phyloP scores from a whole-genome alignment of 2,797 vertebrate species.

The Fundulus diaphanus region DNA sequence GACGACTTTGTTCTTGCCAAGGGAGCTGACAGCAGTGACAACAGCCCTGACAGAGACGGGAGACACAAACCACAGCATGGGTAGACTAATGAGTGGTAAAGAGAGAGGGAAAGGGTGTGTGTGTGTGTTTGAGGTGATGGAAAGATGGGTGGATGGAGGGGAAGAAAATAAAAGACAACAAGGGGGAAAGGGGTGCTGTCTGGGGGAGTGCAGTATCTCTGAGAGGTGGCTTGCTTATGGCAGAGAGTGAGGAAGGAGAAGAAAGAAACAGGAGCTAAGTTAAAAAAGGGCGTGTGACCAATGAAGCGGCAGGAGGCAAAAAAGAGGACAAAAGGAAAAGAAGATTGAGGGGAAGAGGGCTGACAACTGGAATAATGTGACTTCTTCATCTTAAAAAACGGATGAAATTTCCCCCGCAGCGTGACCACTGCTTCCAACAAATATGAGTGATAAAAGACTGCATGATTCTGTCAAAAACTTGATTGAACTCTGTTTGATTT shows the following conservation, averaged over 20 bases:
- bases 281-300: slow-evolving; percentile 53
- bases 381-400: slow-evolving; percentile 41
- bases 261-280: slow-evolving; percentile 21
- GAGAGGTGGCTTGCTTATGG: slow-evolving; percentile 50
- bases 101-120: slow-evolving; percentile 36
- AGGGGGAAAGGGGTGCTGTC: slow-evolving; percentile 35
- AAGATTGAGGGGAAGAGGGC: slow-evolving; percentile 28
- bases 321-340: slow-evolving; percentile 53
- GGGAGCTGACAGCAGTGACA: slow-evolving; percentile 84
- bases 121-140: slow-evolving; percentile 39
- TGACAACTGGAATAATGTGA: slow-evolving; percentile 59
- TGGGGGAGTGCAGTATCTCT: slow-evolving; percentile 30
- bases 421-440: slow-evolving; percentile 36
- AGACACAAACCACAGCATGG: slow-evolving; percentile 74
- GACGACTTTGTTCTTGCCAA: slow-evolving; percentile 83
- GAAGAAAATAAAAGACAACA: slow-evolving; percentile 59
- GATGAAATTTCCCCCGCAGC: slow-evolving; percentile 31
- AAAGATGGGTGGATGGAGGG: slow-evolving; percentile 62
- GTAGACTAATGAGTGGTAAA: slow-evolving; percentile 77
- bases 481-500: slow-evolving; percentile 27
- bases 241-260: slow-evolving; percentile 35
- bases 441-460: slow-evolving; percentile 31
- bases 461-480: slow-evolving; percentile 20
- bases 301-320: slow-evolving; percentile 46
- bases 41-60: slow-evolving; percentile 82